Evolutionary conservation across 2,797 vertebrate species (phyloP).

Genomic region (Peromyscus melanophrys): DNA sequence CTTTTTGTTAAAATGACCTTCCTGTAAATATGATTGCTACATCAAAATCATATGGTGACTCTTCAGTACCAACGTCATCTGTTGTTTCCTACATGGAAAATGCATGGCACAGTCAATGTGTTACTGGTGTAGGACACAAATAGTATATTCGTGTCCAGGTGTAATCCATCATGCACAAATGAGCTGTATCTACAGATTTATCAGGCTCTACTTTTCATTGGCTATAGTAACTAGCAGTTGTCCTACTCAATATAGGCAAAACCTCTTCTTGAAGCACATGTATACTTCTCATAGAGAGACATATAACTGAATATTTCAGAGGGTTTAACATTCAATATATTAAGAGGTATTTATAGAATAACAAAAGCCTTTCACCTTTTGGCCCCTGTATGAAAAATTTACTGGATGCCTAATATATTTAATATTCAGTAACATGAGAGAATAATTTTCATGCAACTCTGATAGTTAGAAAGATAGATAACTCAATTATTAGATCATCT

Average conservation of each 20-base stretch:
- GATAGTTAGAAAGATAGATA: conserved; percentile 99
- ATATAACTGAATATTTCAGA: conserved; percentile 63
- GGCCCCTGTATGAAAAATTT: conserved; percentile 96
- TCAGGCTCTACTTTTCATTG: conserved; percentile 75
- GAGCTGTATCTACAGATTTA: conserved; percentile 68
- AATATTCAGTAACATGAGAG: conserved; percentile 99
- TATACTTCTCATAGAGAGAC: conserved; percentile 51
- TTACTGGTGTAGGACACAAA: neutral
- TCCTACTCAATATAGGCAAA: neutral
- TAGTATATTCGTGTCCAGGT: neutral
- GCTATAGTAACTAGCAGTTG: conserved; percentile 65
- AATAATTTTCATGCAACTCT: conserved; percentile 99
- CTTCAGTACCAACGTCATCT: neutral
- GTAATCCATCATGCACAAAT: conserved; percentile 71
- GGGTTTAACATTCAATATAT: conserved; percentile 79
- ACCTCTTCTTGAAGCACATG: conserved; percentile 56
- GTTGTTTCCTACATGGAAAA: neutral
- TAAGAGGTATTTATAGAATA: conserved; percentile 87
- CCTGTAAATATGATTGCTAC: neutral
- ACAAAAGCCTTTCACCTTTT: conserved; percentile 91
- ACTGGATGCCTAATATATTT: conserved; percentile 96
- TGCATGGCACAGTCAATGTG: neutral
- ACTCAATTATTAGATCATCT: conserved; percentile 99
- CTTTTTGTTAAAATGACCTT: neutral
- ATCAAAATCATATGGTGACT: neutral